Conservation (phyloP, 2,797 vertebrate genomes). For the Microtus californicus region DNA sequence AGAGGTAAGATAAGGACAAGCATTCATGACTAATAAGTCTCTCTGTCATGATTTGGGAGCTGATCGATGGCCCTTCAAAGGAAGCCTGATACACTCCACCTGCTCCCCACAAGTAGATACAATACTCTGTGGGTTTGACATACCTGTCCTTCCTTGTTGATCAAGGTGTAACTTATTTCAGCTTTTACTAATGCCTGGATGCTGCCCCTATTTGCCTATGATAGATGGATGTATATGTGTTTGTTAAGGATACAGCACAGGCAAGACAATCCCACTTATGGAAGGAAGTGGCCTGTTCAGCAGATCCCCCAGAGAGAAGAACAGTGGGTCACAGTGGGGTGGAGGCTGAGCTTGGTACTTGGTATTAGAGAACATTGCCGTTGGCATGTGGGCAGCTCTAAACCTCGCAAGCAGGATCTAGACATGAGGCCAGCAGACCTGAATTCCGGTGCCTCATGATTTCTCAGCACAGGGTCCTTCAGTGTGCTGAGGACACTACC, state of each 20-base stretch:
- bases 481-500: neutral
- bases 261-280: neutral
- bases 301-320: neutral
- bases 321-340: neutral
- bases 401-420: neutral
- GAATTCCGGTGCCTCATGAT: neutral
- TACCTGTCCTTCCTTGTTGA: neutral
- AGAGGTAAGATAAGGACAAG: neutral
- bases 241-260: neutral
- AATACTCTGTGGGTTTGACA: too few relatives aligned
- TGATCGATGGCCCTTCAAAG: neutral
- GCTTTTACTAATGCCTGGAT: neutral
- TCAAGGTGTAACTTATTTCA: neutral
- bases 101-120: neutral
- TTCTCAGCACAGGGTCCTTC: neutral
- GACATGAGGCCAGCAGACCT: neutral
- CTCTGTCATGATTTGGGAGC: neutral
- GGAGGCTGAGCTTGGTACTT: neutral
- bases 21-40: neutral
- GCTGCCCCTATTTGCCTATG: neutral
- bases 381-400: too few relatives aligned
- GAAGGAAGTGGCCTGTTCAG: neutral
- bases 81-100: neutral
- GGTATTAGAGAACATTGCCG: neutral
- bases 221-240: neutral